Percentiles rank a stretch among this genome's conserved stretches.
Conservation (phyloP, 2,888 invertebrate species). For the Cotesia congregata region DNA sequence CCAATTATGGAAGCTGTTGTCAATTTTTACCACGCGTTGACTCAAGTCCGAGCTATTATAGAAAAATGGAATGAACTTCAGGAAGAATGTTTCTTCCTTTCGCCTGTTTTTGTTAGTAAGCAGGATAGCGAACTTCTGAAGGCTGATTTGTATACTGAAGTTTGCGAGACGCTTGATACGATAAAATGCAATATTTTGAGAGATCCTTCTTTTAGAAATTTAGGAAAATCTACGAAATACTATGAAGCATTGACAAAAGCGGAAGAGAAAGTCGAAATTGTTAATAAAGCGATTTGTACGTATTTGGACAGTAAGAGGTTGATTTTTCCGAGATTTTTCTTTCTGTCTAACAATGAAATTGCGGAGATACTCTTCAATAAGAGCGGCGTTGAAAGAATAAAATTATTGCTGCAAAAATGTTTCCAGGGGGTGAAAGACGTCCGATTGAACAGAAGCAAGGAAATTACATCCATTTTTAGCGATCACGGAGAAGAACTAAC, state of each 20-base stretch:
- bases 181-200: conserved; percentile 59
- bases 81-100: conserved; percentile 76
- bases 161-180: conserved; percentile 71
- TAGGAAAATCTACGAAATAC: conserved; percentile 52
- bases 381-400: conserved; percentile 73
- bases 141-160: conserved; percentile 70
- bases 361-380: conserved; percentile 76
- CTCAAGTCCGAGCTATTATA: conserved; percentile 73
- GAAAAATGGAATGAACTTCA: conserved; percentile 79
- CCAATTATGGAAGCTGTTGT: conserved; percentile 69
- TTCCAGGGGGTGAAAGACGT: conserved; percentile 78
- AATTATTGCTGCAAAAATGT: conserved; percentile 71
- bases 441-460: conserved; percentile 69
- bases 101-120: conserved; percentile 77
- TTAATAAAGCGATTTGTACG: conserved; percentile 76
- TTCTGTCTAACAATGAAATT: conserved; percentile 82
- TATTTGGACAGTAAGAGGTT: conserved; percentile 79
- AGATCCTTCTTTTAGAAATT: conserved; percentile 57
- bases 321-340: conserved; percentile 82
- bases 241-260: conserved; percentile 67
- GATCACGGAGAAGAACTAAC: conserved; percentile 74
- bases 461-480: conserved; percentile 77
- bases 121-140: conserved; percentile 48
- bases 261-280: conserved; percentile 74
- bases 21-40: conserved; percentile 64